phyloP scores from a whole-genome alignment of 2,797 vertebrate genomes.

The Microctenopoma lineatum region DNA sequence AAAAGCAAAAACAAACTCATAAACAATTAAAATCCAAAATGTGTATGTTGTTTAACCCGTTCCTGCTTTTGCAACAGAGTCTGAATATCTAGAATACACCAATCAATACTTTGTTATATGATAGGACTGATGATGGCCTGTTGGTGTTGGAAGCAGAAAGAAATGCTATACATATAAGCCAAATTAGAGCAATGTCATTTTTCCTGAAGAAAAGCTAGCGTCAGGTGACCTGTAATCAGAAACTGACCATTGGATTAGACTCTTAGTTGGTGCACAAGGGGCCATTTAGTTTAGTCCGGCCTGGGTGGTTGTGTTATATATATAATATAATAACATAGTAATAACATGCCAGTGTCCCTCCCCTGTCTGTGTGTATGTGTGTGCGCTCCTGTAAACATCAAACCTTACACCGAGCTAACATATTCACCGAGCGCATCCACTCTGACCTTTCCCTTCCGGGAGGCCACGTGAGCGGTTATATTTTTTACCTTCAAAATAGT shows the following conservation, averaged over 20 bases:
- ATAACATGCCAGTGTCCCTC: slow-evolving; percentile 33
- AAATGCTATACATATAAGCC: slow-evolving; percentile 10
- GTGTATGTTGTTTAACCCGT: not conserved
- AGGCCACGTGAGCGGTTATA: slow-evolving; percentile 34
- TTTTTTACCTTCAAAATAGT: slow-evolving; percentile 57
- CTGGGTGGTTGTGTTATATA: slow-evolving; percentile 18
- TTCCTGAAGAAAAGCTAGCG: slow-evolving; percentile 21
- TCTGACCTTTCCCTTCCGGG: slow-evolving; percentile 34
- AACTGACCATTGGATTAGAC: slow-evolving; percentile 10
- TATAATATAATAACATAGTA: not conserved
- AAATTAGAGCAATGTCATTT: slow-evolving; percentile 50
- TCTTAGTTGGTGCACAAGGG: slow-evolving; percentile 34
- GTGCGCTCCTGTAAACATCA: slow-evolving; percentile 21
- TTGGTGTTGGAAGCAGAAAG: slow-evolving; percentile 26
- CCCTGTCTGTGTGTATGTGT: not conserved
- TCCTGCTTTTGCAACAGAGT: not conserved
- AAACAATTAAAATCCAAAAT: not conserved
- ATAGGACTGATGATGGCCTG: slow-evolving; percentile 14
- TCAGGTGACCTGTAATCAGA: slow-evolving; percentile 29
- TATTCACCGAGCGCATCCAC: slow-evolving; percentile 18
- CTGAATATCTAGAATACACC: not conserved
- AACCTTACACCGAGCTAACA: slow-evolving; percentile 24
- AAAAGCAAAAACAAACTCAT: slow-evolving; percentile 1
- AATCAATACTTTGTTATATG: not conserved
- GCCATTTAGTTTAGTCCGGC: slow-evolving; percentile 39